Base-by-base conservation (phyloP, 2,888 invertebrate species). In the Amiota communis region DNA sequence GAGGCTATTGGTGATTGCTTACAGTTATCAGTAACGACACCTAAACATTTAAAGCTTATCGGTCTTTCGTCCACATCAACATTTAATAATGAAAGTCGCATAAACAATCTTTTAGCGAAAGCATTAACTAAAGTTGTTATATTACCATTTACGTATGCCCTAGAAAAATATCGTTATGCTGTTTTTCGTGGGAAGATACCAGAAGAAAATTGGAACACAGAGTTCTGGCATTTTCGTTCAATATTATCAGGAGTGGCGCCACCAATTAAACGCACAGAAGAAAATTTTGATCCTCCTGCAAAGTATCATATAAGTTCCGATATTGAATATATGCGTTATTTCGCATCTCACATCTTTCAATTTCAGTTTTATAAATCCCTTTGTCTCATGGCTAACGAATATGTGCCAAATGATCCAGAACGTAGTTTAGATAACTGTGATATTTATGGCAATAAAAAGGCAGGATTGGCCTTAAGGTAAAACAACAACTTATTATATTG, bases 371-470 rank as follows among this genome's bases (percentile, higher is more conserved):
- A 94, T 86, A 92, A 93, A 71, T 91, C 93, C 0, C 90, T 94
- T 56, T 95, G 95, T 84, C 92, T 92, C 75, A 92, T 93, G 77
- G 95, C 97, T 1, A 95, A 94, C 0, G 93, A 97, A 87, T 95
- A 95, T 81, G 93, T 93, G 57, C 94, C 94, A 0, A 75, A 75
- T 2, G 92, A 94, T 81, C 74, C 92, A 2, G 82, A 87, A 0
- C 93, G 93, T 88, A 93, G 95, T 13, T 91, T 97, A 12, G 94
- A 97, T 74, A 93, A 94, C 83, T 97, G 97, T 87, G 97, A 97
- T 84, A 95, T 97, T 81, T 95, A 95, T 88, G 91, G 93, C 80
- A 96, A 94, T 83, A 92, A 92, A n/a, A 92, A 92, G 73, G 97
- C 97, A 59, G 97, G 97, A 64, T 92, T 93, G 80, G 91, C 93